A percentile compares a stretch with the other conserved stretches of the same genome.
Evolutionary conservation across 1,140 invertebrate species (phyloP).

Genomic region (Diabrotica virgifera): DNA sequence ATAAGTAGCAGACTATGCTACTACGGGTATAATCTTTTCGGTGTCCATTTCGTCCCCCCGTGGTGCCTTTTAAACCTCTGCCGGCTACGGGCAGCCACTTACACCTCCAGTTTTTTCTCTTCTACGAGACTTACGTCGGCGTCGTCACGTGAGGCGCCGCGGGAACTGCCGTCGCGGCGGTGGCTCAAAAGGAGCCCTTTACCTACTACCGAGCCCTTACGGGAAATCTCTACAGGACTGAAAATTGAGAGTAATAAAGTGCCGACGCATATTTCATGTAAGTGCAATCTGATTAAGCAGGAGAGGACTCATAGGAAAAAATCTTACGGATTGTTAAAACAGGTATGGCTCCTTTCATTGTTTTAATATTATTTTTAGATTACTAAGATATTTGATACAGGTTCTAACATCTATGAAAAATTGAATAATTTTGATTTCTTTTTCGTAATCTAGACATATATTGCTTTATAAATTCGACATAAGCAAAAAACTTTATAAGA

Average conservation of each 20-base stretch:
- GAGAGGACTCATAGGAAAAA: neutral
- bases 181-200: constrained; percentile 25
- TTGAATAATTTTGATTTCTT: too few species aligned
- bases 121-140: constrained; percentile 6
- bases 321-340: neutral
- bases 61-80: neutral
- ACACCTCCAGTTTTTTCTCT: constrained; percentile 6
- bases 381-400: too few species aligned
- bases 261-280: constrained; percentile 42
- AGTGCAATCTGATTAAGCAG: constrained; percentile 19
- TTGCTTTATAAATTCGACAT: too few species aligned
- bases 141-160: too few species aligned
- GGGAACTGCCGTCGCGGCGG: neutral
- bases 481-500: too few species aligned
- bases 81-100: constrained; percentile 4
- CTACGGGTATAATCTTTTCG: too few species aligned
- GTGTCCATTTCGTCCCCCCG: too few species aligned
- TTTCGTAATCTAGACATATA: too few species aligned
- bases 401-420: too few species aligned
- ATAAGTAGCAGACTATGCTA: too few species aligned
- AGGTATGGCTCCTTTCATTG: neutral
- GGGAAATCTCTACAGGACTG: constrained; percentile 42
- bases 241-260: constrained; percentile 49
- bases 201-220: constrained; percentile 36
- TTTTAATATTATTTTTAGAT: too few species aligned